Base-by-base conservation (phyloP, 1,140 invertebrate species). In the Drosophila repleta region DNA sequence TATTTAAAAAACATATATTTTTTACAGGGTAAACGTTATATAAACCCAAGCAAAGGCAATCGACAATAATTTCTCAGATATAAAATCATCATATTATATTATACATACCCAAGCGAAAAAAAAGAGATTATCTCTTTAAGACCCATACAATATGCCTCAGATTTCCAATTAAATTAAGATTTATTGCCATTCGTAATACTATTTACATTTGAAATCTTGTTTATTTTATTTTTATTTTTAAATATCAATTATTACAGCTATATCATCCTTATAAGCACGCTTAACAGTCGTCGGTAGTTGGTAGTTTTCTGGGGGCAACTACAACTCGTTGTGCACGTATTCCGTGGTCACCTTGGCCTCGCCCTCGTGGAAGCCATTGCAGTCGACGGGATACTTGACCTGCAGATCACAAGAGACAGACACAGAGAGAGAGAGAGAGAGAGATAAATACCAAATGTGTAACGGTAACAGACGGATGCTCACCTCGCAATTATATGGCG, bases 301-400 rank as follows among this genome's bases (percentile, higher is more conserved):
- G 29, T 29, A 29, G 29, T 29, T 29, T 29, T n/a, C n/a, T n/a
- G n/a, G 6, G 20, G 18, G 26, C 15, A 37, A 71, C 76, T 94
- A 95, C 73, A 96, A 93, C 93, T 96, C 96, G 88, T 93, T 96
- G 90, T 96, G 96, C 76, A 94, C 93, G 60, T 95, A 95, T 93
- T 96, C 96, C 26, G 95, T 96, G 21, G 95, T 96, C 15, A 96
- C 95, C 93, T 94, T 95, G 20, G 95, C 92, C 91, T 97, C 96
- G 90, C 96, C 96, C 90, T 96, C 94, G 79, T 96, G 95, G 92
- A 96, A 97, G 2, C 94, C 93, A 24, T 93, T 93, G 78, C 96
- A 96, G 52, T 96, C 94, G 0, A 94, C 94, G 63, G 95, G 94
- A 85, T 95, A 96, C 76, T 94, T 95, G 0, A 91, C 93, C 96